Conservation (phyloP, 2,797 vertebrate genomes). For the Macrochelys suwanniensis region DNA sequence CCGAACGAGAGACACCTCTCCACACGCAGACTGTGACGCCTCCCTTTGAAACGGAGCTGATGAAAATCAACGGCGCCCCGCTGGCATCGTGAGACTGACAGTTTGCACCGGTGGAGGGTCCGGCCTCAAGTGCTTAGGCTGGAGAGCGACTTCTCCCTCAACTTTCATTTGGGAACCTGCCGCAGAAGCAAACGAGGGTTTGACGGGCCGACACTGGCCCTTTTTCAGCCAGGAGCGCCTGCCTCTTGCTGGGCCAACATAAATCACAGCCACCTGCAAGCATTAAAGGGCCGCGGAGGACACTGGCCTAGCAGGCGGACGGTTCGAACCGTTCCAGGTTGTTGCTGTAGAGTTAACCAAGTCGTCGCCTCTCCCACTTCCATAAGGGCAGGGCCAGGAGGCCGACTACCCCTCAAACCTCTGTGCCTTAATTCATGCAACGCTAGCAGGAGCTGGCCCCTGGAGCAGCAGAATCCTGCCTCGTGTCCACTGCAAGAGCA, state of each 20-base stretch:
- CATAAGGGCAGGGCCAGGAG: not conserved
- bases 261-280: not conserved
- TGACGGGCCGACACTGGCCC: not conserved
- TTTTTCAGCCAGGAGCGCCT: not conserved
- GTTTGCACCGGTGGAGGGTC: not conserved
- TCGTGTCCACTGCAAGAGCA: not conserved
- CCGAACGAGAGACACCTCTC: no score
- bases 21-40: no score
- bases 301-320: not conserved
- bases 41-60: not conserved
- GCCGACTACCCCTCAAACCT: not conserved
- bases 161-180: not conserved
- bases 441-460: not conserved
- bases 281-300: not conserved
- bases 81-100: no score
- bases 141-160: not conserved
- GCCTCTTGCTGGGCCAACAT: not conserved
- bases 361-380: not conserved
- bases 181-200: not conserved
- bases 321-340: not conserved
- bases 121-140: not conserved
- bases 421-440: not conserved
- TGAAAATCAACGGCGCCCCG: not conserved
- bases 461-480: not conserved
- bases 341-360: not conserved